phyloP scores from a whole-genome alignment of 2,113 vertebrate species.

The Pomatorhinus ruficollis region DNA sequence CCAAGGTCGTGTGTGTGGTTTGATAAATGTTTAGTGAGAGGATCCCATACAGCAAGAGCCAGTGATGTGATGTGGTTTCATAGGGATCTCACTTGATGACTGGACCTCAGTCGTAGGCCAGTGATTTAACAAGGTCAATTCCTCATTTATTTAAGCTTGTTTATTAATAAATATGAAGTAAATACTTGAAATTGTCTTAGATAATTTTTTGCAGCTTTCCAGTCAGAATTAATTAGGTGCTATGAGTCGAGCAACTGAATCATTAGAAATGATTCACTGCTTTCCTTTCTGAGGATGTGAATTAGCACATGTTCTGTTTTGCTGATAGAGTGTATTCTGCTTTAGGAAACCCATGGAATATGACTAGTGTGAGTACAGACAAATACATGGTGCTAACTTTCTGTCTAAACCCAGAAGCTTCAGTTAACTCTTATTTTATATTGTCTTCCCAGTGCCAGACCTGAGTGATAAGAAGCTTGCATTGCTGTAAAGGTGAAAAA shows the following conservation, averaged over 20 bases:
- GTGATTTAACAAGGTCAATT: neutral
- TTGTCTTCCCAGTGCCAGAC: slow-evolving; percentile 27
- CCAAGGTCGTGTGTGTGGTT: neutral
- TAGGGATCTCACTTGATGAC: neutral
- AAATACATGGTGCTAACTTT: slow-evolving; percentile 33
- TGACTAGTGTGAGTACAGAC: neutral
- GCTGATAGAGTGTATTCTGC: slow-evolving; percentile 45
- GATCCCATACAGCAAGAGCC: neutral
- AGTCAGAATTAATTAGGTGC: neutral
- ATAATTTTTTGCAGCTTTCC: slow-evolving; percentile 11
- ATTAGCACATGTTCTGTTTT: slow-evolving; percentile 52
- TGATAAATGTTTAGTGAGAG: neutral
- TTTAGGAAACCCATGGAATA: slow-evolving; percentile 23
- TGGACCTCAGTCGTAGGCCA: neutral
- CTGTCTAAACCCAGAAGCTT: slow-evolving; percentile 14
- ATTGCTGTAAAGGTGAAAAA: neutral
- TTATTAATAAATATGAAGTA: neutral
- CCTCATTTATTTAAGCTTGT: neutral
- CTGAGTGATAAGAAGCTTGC: neutral
- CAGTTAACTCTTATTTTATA: neutral
- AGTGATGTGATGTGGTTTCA: neutral
- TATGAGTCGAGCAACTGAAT: neutral
- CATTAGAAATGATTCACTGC: slow-evolving; percentile 39
- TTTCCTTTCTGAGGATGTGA: slow-evolving; percentile 45
- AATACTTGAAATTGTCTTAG: neutral